Percentiles rank a stretch among this genome's conserved stretches.
Conservation (phyloP, 1,140 invertebrate genomes). For the Lucilia cuprina region DNA sequence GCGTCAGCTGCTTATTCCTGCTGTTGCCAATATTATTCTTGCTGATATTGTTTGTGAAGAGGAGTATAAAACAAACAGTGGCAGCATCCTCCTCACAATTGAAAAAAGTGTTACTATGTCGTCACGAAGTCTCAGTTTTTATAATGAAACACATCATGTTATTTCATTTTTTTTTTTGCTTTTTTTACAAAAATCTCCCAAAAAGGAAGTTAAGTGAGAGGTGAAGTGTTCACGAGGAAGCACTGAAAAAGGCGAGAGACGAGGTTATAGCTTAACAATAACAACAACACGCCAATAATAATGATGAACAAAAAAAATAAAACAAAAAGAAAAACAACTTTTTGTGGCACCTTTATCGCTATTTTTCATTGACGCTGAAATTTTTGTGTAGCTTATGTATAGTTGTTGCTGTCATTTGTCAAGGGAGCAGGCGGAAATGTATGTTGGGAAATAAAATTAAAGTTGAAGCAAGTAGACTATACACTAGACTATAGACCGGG, state of each 20-base stretch:
- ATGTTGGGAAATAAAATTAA: too few relatives aligned
- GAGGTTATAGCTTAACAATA: neutral
- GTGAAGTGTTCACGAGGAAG: neutral
- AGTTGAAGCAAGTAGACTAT: too few relatives aligned
- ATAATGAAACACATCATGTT: neutral
- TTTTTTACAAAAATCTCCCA: neutral
- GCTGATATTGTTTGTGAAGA: neutral
- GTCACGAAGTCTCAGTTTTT: slow-evolving; percentile 26
- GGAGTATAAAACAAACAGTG: neutral
- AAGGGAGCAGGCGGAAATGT: neutral
- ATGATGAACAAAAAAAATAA: neutral
- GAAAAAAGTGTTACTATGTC: slow-evolving; percentile 26
- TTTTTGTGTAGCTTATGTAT: neutral
- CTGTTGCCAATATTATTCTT: neutral
- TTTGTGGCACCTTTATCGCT: slow-evolving; percentile 13
- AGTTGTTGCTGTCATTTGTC: neutral
- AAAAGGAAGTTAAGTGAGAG: neutral
- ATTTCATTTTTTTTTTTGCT: neutral
- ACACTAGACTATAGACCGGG: too few relatives aligned
- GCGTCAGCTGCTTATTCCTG: neutral
- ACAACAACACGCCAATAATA: neutral
- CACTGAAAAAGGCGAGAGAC: neutral
- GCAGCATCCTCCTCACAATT: slow-evolving; percentile 8
- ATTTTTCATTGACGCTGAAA: slow-evolving; percentile 27
- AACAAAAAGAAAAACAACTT: neutral